Evolutionary conservation across 92 coral and sea anemone species (phyloP), one percentile per base, ranked within the genome.

Genomic region (Epizoanthus fatuus): DNA sequence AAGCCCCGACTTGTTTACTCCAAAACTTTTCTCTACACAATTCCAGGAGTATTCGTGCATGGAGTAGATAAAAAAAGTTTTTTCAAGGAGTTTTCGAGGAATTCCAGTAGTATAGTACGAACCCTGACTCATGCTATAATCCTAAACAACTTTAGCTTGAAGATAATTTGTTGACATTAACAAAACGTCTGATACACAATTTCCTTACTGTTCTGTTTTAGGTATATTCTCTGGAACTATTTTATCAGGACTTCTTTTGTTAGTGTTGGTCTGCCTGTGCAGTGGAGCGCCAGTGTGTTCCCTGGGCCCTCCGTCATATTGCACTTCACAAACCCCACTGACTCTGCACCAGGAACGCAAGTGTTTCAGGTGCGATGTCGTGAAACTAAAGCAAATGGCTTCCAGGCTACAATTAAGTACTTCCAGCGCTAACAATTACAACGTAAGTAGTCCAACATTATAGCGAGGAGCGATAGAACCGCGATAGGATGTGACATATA

Each of bases 241-340:
- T 14, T 11, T 69, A 69, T 4, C 32, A 32, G 74, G 29, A 40
- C 10, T 56, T 56, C 2, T 55, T 75, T 35, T 57, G 13, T n/a
- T 29, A 10, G 53, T 49, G 5, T 29, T 57, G 52, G 67, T 75
- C 67, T 55, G 65, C 68, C 53, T 56, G 81, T 75, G 81, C 66
- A 38, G 35, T 75, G 81, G 81, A 17, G 32, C 63, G 0, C 81
- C 81, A 51, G 32, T 29, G 11, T 75, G 81, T 10, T 65, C n/a
- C 3, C 68, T n/a, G 5, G 81, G 81, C 3, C 81, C 81, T 54
- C 67, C 81, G n/a, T 49, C 40, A 65, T 75, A 75, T 32, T 75
- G 81, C 16, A 35, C 68, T 40, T 75, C 81, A 57, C 32, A 17
- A 35, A 55, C 16, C 35, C 38, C 52, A 20, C 53, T 49, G 53